Conservation (phyloP, 2,113 vertebrate species). For the Parus major region DNA sequence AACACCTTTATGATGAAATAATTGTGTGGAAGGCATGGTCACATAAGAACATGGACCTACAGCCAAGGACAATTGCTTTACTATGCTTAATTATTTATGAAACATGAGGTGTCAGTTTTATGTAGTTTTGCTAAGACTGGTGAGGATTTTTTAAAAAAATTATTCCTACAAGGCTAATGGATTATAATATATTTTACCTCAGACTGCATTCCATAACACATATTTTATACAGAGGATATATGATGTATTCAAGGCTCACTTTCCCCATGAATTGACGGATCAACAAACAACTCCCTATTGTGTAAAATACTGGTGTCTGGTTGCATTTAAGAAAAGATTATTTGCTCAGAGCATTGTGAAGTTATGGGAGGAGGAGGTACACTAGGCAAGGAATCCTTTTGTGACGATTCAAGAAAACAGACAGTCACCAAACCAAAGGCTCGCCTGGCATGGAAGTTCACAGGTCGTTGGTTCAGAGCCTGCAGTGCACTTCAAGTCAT, state of each 20-base stretch:
- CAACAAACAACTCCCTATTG: neutral
- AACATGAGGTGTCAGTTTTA: slow-evolving; percentile 22
- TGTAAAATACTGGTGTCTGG: neutral
- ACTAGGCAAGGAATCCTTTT: neutral
- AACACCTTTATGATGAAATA: slow-evolving; percentile 40
- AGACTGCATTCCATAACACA: slow-evolving; percentile 29
- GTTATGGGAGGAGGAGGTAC: neutral
- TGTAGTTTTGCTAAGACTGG: neutral
- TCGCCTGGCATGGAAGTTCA: neutral
- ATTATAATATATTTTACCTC: slow-evolving; percentile 52
- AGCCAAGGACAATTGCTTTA: slow-evolving; percentile 45
- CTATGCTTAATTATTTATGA: neutral
- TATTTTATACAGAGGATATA: slow-evolving; percentile 49
- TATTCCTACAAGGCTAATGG: slow-evolving; percentile 22
- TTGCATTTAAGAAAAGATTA: neutral
- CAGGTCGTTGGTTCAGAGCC: neutral
- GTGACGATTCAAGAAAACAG: neutral
- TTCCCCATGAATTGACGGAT: neutral
- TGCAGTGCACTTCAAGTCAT: neutral
- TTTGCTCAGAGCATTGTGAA: slow-evolving; percentile 1
- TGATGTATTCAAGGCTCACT: neutral
- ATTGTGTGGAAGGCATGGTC: neutral
- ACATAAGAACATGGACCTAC: neutral
- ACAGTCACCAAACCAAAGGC: neutral
- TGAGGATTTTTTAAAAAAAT: neutral